Evolutionary conservation across 2,113 vertebrate genomes (phyloP).

Genomic region (Formicarius rufipectus): DNA sequence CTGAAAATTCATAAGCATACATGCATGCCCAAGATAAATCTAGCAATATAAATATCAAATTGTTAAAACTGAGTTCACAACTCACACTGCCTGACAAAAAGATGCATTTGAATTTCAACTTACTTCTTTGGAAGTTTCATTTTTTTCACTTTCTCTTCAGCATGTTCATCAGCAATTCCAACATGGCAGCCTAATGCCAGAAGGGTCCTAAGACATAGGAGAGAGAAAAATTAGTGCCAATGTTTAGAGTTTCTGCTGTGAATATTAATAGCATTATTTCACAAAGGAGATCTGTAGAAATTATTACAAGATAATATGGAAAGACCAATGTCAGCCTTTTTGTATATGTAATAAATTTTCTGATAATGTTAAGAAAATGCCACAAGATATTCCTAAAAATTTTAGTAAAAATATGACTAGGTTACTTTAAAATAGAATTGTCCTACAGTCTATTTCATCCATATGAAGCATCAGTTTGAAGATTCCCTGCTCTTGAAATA

Average conservation of each 20-base stretch:
- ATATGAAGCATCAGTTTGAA: not conserved
- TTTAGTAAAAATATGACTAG: not conserved
- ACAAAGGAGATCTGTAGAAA: not conserved
- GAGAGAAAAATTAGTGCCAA: not conserved
- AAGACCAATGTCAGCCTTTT: not conserved
- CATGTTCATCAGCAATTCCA: slow-evolving; percentile 89
- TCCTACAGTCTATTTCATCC: not conserved
- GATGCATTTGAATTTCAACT: slow-evolving; percentile 57
- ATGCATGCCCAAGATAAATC: not conserved
- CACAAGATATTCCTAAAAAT: not conserved
- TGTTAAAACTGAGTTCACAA: not conserved
- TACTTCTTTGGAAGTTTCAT: slow-evolving; percentile 91
- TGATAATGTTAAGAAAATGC: not conserved
- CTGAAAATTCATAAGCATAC: not conserved
- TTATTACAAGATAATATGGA: not conserved
- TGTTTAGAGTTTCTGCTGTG: not conserved
- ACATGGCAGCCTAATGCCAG: slow-evolving; percentile 94
- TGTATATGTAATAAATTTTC: not conserved
- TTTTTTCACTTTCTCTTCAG: slow-evolving; percentile 90
- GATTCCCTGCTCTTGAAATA: not conserved
- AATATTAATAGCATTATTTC: not conserved
- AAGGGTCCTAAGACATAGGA: slow-evolving; percentile 82
- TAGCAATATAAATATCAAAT: not conserved
- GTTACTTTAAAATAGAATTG: not conserved
- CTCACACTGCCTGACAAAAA: not conserved